Evolutionary conservation across 2,797 vertebrate genomes (phyloP).

Genomic region (Nyctibius grandis): DNA sequence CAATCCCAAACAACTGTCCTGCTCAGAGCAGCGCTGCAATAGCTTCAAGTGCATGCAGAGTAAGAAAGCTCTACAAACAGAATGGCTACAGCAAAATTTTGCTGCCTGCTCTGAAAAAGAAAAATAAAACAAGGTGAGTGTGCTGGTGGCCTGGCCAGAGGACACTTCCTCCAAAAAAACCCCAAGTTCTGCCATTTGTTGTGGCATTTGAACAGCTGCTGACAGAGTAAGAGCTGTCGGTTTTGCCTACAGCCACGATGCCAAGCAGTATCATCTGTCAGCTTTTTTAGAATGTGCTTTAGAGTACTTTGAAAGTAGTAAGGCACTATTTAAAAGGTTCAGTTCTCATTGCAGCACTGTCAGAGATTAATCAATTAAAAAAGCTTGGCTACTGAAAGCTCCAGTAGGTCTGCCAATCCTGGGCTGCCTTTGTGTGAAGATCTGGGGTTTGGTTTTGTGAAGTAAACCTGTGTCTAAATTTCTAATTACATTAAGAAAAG

Average conservation of each 20-base stretch:
- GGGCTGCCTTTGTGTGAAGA: background rate
- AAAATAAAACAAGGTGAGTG: background rate
- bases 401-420: background rate
- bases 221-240: background rate
- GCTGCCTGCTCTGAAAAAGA: background rate
- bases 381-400: background rate
- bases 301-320: background rate
- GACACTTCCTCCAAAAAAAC: background rate
- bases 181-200: background rate
- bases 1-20: background rate
- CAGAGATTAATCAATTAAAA: conserved; percentile 14
- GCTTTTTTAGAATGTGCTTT: background rate
- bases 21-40: accelerated
- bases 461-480: background rate
- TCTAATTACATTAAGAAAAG: background rate
- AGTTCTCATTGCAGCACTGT: background rate
- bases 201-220: background rate
- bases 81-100: background rate
- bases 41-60: background rate
- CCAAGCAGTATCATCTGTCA: background rate
- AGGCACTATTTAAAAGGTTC: background rate
- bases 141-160: background rate
- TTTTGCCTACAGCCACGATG: background rate
- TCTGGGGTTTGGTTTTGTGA: background rate
- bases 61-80: background rate